These are phyloP conservation scores for Cardiocondyla obscurior DNA, from an alignment of 1,140 invertebrate genomes.

Conservation along the genomic window DNA sequence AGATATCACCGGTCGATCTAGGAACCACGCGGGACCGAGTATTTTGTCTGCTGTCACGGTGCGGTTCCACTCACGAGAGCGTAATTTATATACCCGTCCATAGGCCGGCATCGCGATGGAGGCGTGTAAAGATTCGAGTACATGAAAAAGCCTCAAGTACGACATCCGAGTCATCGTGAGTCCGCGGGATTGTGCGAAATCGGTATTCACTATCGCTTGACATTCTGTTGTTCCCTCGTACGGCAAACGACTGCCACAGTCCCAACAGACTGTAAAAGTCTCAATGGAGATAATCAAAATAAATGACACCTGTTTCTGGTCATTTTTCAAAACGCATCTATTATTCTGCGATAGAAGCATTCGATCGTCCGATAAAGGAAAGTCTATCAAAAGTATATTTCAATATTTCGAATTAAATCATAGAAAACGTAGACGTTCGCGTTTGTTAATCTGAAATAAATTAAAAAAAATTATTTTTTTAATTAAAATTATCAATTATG, in stretches of 20 bases:
- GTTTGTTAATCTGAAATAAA: not conserved
- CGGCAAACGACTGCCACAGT: not conserved
- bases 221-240: not conserved
- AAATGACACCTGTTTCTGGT: not conserved
- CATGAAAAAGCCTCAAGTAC: constrained; percentile 40
- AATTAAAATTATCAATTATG: not conserved
- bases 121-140: not conserved
- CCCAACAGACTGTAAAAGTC: not conserved
- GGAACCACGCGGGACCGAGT: constrained; percentile 67
- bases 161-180: constrained; percentile 50
- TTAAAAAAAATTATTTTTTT: not conserved
- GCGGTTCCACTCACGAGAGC: constrained; percentile 65
- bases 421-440: not conserved
- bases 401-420: not conserved
- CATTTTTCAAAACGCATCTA: not conserved
- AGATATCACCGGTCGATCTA: constrained; percentile 79
- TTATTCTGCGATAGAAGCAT: not conserved
- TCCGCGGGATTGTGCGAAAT: constrained; percentile 19
- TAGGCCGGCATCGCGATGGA: constrained; percentile 32
- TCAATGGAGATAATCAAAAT: not conserved
- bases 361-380: not conserved
- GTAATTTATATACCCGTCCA: constrained; percentile 70
- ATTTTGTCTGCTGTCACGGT: constrained; percentile 78
- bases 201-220: constrained; percentile 19
- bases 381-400: not conserved